A percentile compares a stretch with the other conserved stretches of the same genome.
Conservation (phyloP, 1,140 invertebrate species). For the Ostrea denselamellosa region DNA sequence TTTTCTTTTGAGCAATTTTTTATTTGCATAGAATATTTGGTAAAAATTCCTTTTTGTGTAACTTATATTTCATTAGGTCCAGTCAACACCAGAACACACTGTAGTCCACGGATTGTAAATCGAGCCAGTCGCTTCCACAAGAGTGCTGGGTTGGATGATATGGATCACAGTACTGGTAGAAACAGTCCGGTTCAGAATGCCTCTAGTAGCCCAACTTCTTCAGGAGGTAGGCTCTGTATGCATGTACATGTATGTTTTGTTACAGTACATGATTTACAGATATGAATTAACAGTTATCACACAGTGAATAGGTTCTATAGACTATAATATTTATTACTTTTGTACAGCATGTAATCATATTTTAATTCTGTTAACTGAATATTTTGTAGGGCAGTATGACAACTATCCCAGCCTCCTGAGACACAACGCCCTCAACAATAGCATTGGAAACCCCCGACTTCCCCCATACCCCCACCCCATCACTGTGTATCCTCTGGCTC, state of each 20-base stretch:
- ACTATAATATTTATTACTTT: not conserved
- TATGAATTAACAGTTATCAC: not conserved
- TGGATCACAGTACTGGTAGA: conserved; percentile 82
- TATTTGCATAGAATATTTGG: too few relatives aligned
- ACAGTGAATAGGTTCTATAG: too few relatives aligned
- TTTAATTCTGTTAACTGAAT: not conserved
- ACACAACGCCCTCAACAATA: conserved; percentile 82
- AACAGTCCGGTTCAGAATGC: conserved; percentile 85
- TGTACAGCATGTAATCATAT: not conserved
- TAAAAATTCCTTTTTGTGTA: too few relatives aligned
- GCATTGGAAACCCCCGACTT: conserved; percentile 86
- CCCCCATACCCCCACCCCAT: conserved; percentile 93
- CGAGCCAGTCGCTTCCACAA: conserved; percentile 94
- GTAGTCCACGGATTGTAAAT: conserved; percentile 95
- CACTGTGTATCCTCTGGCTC: conserved; percentile 88
- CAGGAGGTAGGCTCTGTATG: not conserved
- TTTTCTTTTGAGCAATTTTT: too few relatives aligned
- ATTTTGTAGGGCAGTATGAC: conserved; percentile 68
- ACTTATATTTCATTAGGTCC: conserved; percentile 79
- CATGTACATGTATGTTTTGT: not conserved
- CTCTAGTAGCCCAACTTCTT: conserved; percentile 79
- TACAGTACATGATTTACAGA: not conserved
- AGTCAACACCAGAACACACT: conserved; percentile 94
- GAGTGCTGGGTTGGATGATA: conserved; percentile 91
- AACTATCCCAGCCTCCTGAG: conserved; percentile 85